These are phyloP conservation scores for Enteromius treurensis DNA, from an alignment of 2,797 vertebrate species.

Conservation along the genomic window DNA sequence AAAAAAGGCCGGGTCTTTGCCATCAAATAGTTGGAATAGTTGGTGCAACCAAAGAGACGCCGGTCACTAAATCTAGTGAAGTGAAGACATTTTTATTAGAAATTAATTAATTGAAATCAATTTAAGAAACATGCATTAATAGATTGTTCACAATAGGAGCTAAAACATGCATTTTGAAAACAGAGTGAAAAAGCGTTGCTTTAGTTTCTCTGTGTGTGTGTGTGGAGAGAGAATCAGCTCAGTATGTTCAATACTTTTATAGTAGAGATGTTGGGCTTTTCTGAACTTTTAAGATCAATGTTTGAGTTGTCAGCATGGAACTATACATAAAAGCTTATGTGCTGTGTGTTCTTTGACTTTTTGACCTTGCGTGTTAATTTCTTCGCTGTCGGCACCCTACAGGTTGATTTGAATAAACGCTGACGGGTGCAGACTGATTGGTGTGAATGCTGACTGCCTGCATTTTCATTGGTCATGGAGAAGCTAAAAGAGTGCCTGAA, in stretches of 20 bases:
- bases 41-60: background rate
- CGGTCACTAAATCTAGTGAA: background rate
- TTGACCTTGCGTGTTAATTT: slow-evolving; percentile 11
- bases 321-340: background rate
- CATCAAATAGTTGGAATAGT: background rate
- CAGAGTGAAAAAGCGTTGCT: background rate
- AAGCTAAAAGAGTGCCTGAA: background rate
- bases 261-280: background rate
- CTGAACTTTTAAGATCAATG: background rate
- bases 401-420: slow-evolving; percentile 19
- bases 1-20: background rate
- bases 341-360: background rate
- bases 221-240: too few relatives aligned
- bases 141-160: background rate
- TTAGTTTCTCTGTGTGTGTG: background rate
- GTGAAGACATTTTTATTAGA: background rate
- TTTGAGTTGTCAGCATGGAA: background rate
- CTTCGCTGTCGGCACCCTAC: background rate
- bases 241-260: background rate
- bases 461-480: slow-evolving; percentile 7
- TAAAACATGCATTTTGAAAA: background rate
- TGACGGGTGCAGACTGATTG: slow-evolving; percentile 15
- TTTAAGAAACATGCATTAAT: background rate
- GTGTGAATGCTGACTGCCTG: slow-evolving; percentile 29
- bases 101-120: too few relatives aligned